Evolutionary conservation across 2,113 vertebrate genomes (phyloP), one percentile per base, ranked within the genome.

Genomic region (Boulengeromyrus knoepffleri): DNA sequence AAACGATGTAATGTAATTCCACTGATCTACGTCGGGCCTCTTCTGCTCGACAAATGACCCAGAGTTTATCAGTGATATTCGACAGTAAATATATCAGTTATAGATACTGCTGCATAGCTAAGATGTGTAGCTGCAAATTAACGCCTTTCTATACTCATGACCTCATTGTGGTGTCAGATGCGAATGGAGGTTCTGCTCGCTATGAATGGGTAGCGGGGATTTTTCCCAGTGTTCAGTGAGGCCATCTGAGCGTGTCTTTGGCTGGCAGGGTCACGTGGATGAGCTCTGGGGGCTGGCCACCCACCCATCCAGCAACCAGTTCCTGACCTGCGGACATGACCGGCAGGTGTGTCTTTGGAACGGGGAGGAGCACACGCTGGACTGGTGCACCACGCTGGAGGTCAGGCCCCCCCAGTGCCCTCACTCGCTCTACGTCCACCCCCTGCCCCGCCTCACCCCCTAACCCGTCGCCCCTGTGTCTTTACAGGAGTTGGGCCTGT

Each of bases 231-330:
- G 31, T 19, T 39, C 7, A 19, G 42, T 1, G 39, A 24, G 0
- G 45, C 19, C 8, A 7, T 85, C 42, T 85, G 42, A 85, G 21
- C 4, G 36, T 21, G 9, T 27, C 24, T n/a, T 39, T 31, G n/a
- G 66, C 62, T 62, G 39, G 17, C 91, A 98, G 97, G 97, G 97
- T 27, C 98, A 98, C 89, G 96, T 97, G 0, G 97, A 98, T 56
- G 98, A 98, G 93, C 96, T 98, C 93, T 98, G 98, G 98, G 98
- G 98, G 0, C 92, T 98, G 91, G 97, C 97, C 21, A 97, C 97
- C 0, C 98, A 98, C 89, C 97, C 96, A 0, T 95, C 95, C n/a
- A 95, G 95, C 90, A 96, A 96, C 93, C 93, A 96, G 27, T 98
- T 98, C 92, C 94, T 98, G 88, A 97, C 97, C 90, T 98, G 97